These are phyloP conservation scores for Tolypeutes matacus DNA, from an alignment of 2,797 vertebrate genomes.

Conservation along the genomic window DNA sequence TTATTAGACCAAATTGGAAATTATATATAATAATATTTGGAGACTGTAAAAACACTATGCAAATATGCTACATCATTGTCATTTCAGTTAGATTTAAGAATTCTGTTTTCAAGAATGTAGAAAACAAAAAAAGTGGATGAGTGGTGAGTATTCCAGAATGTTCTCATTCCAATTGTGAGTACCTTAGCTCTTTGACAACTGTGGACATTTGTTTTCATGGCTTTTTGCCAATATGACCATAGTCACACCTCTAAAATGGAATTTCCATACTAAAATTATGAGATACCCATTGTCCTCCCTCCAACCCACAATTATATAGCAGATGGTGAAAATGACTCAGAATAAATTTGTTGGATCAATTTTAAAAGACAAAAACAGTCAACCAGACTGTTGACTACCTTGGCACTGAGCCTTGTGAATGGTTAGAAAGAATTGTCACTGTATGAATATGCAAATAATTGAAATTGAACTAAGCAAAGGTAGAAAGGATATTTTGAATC, in stretches of 20 bases:
- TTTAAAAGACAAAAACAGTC: slow-evolving; percentile 78
- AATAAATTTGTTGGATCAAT: slow-evolving; percentile 80
- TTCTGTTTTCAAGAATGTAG: slow-evolving; percentile 7
- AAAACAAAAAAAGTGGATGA: background rate
- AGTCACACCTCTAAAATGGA: slow-evolving; percentile 68
- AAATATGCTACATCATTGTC: background rate
- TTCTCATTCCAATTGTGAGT: background rate
- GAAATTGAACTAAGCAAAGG: slow-evolving; percentile 57
- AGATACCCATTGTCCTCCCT: slow-evolving; percentile 66
- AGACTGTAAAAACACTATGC: background rate
- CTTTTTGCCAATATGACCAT: slow-evolving; percentile 64
- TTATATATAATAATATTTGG: background rate
- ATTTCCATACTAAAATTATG: slow-evolving; percentile 57
- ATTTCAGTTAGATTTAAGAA: slow-evolving; percentile 29
- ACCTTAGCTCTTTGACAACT: slow-evolving; percentile 47
- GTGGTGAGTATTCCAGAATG: background rate
- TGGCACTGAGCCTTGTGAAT: slow-evolving; percentile 72
- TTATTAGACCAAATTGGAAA: slow-evolving; percentile 5
- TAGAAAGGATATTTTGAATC: slow-evolving; percentile 38
- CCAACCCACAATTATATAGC: slow-evolving; percentile 74
- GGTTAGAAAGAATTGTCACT: slow-evolving; percentile 65
- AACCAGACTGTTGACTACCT: slow-evolving; percentile 72
- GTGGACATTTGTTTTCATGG: slow-evolving; percentile 51
- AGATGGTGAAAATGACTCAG: slow-evolving; percentile 77
- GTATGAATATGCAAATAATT: slow-evolving; percentile 73